Evolutionary conservation across 2,888 invertebrate genomes (phyloP), one percentile per base, ranked within the genome.

Genomic region (Dione vanillae): DNA sequence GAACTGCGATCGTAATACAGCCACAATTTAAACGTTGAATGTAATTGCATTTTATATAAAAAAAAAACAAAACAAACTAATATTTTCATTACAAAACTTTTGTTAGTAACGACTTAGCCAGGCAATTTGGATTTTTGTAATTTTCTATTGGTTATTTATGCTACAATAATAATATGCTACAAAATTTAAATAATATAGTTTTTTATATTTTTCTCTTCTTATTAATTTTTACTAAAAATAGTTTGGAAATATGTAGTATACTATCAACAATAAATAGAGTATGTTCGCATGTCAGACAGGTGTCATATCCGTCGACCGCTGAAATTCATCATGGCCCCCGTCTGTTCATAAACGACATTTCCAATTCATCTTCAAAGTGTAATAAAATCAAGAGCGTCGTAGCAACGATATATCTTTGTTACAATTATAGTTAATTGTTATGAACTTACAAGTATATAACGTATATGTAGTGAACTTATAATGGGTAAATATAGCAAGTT

Each of bases 261-360:
- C 91, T 88, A 89, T 87, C 83, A 82, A 80, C 84, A 86, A 89
- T 89, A 89, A 89, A 89, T 87, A 88, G 86, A 86, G 87, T 87
- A 87, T 89, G 89, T 88, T 88, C 86, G 88, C 84, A 82, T 83
- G 85, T 85, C 83, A 88, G 91, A 90, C 91, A 91, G 91, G 88
- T 91, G 91, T 90, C 91, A 87, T 88, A 86, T 80, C 82, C 83
- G 85, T 85, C 87, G 85, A 81, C 84, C 82, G 82, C 81, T 85
- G 87, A 88, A 88, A 91, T 91, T 88, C 90, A 88, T 91, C 89
- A 88, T 83, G 82, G 81, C 80, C 52, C 47, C 69, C 67, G 67
- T 84, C 86, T 89, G 89, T 85, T 88, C 83, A 80, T 81, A 85
- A 85, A 83, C 84, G 86, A 85, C 83, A 49, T 35, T 9, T 47